Base-by-base conservation (phyloP, 2,888 invertebrate genomes). In the Calameuta pallipes region DNA sequence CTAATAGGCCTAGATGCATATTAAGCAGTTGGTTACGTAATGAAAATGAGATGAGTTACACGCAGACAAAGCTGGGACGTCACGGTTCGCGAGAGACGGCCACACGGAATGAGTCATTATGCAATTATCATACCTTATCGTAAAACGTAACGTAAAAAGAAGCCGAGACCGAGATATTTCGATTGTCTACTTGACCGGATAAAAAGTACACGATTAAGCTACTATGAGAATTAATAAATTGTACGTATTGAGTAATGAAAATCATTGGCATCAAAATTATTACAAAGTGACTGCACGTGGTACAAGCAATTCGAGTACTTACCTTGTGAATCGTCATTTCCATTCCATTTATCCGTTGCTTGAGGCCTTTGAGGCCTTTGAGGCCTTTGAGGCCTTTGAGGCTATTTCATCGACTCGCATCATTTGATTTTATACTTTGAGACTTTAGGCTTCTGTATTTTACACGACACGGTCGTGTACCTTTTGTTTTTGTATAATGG, bases 41-140 rank as follows among this genome's bases (percentile, higher is more conserved):
- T 84, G 83, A 85, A 84, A 86, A 85, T 84, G 82, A 84, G 86
- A 87, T 83, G 85, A 87, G 86, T 83, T 85, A 85, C 82, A 82
- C 79, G 80, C 77, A 84, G 84, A 86, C 85, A 87, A 85, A 88
- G 87, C 85, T 85, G 87, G 85, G 86, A 87, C 86, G 89, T 88
- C 80, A 89, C 87, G 89, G 85, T 87, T 83, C 84, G 83, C 79
- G 86, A 82, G 79, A 77, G 75, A 75, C 77, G 81, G 82, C 83
- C 83, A 81, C 81, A 83, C 82, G 83, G 83, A 84, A 84, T 88
- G 88, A 88, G 84, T 88, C 88, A 88, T 81, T 82, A 83, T 77
- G 80, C 80, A 84, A 87, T 85, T 86, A 83, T 77, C 56, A 23
- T 23, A 56, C 23, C 56, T 56, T 56, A 56, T 56, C 56, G 56